Evolutionary conservation across 2,113 vertebrate species (phyloP).

Genomic region (Columbina picui): DNA sequence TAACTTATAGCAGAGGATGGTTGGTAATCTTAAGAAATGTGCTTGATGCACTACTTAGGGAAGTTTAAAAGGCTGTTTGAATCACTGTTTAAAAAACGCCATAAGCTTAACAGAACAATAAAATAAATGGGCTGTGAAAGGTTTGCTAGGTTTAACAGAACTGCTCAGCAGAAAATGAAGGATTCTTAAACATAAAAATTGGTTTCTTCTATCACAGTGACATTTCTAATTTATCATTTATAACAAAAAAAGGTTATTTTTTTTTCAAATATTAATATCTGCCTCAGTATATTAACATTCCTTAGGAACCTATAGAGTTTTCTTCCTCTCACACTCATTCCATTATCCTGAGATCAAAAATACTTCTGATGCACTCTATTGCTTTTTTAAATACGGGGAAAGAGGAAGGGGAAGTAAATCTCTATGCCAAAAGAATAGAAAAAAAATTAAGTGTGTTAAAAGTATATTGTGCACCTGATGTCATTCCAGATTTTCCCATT

Average conservation of each 20-base stretch:
- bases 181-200: neutral
- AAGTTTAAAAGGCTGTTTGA: neutral
- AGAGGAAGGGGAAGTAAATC: neutral
- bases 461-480: neutral
- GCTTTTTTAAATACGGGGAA: neutral
- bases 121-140: conserved; percentile 20
- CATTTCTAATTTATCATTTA: neutral
- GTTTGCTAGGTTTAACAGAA: neutral
- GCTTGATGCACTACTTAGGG: neutral
- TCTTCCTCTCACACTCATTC: neutral
- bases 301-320: neutral
- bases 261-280: neutral
- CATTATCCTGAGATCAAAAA: neutral
- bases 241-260: neutral
- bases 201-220: neutral
- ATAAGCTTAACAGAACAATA: conserved; percentile 1
- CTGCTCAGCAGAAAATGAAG: neutral
- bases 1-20: neutral
- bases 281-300: neutral
- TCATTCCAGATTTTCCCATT: neutral
- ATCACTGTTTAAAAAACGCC: neutral
- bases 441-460: neutral
- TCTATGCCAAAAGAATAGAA: neutral
- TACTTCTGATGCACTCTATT: neutral
- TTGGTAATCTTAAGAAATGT: neutral